phyloP scores from a whole-genome alignment of 1,140 invertebrate genomes.

The Lerema accius region DNA sequence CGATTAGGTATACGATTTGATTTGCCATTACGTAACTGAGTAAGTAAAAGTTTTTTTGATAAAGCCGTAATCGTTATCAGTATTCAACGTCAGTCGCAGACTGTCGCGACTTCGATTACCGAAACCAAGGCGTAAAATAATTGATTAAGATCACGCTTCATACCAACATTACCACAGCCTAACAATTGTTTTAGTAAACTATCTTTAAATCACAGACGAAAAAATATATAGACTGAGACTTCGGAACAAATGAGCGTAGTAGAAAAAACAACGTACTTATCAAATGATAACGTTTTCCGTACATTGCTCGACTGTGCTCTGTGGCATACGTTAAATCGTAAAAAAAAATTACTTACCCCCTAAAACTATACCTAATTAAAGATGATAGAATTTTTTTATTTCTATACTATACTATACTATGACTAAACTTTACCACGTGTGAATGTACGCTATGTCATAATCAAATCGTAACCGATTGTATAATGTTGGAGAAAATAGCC shows the following conservation, averaged over 20 bases:
- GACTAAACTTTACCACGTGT: conserved; percentile 42
- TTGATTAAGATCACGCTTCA: conserved; percentile 39
- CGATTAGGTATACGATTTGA: no score
- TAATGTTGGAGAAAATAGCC: conserved; percentile 63
- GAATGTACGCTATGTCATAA: conserved; percentile 43
- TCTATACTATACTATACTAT: no score
- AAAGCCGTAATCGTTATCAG: background rate
- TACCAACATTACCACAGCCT: background rate
- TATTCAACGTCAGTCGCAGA: conserved; percentile 3
- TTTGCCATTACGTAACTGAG: background rate
- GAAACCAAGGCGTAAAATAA: conserved; percentile 32
- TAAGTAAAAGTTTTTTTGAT: conserved; percentile 5
- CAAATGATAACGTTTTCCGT: no score
- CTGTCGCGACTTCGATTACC: background rate
- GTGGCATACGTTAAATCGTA: no score
- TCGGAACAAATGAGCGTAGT: no score
- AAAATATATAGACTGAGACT: no score
- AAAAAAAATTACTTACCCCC: no score
- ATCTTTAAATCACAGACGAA: no score
- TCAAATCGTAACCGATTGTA: conserved; percentile 57
- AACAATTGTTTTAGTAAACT: background rate
- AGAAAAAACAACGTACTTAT: no score
- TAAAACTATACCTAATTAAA: no score
- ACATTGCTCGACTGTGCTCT: no score
- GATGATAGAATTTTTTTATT: no score